Base-by-base conservation (phyloP, 1,140 invertebrate genomes). In the Conus ventricosus region DNA sequence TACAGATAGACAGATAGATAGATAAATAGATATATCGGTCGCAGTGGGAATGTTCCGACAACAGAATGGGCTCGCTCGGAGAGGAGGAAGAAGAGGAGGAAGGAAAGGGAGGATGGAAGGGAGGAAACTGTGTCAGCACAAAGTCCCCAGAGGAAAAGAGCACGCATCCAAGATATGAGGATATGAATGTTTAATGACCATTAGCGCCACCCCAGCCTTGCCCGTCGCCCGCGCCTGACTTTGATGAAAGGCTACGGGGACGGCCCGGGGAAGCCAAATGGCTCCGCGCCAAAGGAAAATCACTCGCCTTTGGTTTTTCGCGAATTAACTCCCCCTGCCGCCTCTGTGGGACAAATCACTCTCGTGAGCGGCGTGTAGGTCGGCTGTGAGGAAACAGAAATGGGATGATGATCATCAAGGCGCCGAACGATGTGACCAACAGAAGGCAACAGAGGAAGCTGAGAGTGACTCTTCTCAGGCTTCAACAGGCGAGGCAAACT, bases 161-260 rank as follows among this genome's bases (percentile, higher is more conserved):
- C 17, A 89, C 87, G 82, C 90, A 90, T 90, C 87, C 87, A 89
- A 90, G 88, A 89, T 90, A 90, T 90, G 90, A 90, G 87, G 86
- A 89, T 87, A 89, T 90, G 90, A 90, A 90, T 88, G 83, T 89
- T 90, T 90, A 90, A 90, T 90, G 90, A n/a, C 57, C 88, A 90
- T 90, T 90, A 90, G 84, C 76, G 51, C 54, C 63, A 84, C 60
- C 83, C 75, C 71, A 67, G 82, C 80, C 82, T 84, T 60, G n/a
- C 57, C 88, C 71, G 82, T 57, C 23, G 51, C 88, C 53, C 23
- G 23, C 60, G 85, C 88, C 78, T 88, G 87, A 88, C 87, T 88
- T 88, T 88, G 87, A 88, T 88, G 80, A 63, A 67, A 84, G 53
- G 80, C 80, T 55, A 83, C 80, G 39, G 80, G 39, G 81, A 54